Evolutionary conservation across 2,113 vertebrate genomes (phyloP).

Genomic region (Percopsis transmontana): DNA sequence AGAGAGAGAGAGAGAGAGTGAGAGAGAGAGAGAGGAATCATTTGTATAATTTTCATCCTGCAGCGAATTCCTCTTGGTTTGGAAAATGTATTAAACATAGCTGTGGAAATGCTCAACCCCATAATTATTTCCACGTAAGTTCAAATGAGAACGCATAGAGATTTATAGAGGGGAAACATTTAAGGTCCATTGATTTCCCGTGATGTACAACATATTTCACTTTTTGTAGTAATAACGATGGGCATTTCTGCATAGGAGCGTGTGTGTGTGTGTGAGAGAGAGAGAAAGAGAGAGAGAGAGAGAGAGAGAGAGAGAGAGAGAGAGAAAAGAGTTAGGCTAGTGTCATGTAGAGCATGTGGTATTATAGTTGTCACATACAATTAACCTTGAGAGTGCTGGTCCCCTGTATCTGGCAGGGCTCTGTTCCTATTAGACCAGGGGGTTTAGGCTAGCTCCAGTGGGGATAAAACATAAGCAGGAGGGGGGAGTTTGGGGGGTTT

Average conservation of each 20-base stretch:
- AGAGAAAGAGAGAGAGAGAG: background rate
- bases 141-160: conserved; percentile 19
- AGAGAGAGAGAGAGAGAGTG: no score
- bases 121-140: conserved; percentile 26
- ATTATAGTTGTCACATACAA: conserved; percentile 39
- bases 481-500: conserved; percentile 17
- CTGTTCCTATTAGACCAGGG: conserved; percentile 39
- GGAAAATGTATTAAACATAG: conserved; percentile 30
- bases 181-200: background rate
- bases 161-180: conserved; percentile 6
- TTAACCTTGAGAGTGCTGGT: conserved; percentile 45
- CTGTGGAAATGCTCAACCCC: conserved; percentile 24
- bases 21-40: background rate
- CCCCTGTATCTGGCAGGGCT: conserved; percentile 30
- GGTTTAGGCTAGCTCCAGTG: conserved; percentile 29
- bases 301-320: background rate
- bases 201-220: background rate
- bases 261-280: conserved; percentile 3
- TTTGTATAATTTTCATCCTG: conserved; percentile 20
- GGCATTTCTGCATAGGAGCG: background rate
- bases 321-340: background rate
- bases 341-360: conserved; percentile 3
- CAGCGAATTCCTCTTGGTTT: conserved; percentile 28
- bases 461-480: conserved; percentile 32
- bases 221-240: no score